Evolutionary conservation across 2,888 invertebrate genomes (phyloP).

Genomic region (Ferrisia virgata): DNA sequence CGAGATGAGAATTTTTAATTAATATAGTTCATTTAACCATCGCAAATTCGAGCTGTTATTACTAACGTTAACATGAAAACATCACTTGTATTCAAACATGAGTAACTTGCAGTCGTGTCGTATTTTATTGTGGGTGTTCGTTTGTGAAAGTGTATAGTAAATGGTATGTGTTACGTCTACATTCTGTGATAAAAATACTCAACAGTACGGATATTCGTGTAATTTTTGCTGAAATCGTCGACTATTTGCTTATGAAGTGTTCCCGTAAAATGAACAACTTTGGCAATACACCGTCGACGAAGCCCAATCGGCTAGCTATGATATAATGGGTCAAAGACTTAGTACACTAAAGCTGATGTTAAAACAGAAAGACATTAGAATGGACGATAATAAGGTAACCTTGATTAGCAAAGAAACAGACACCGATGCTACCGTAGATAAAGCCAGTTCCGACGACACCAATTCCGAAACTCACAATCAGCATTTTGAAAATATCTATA

Average conservation of each 20-base stretch:
- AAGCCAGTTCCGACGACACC: not conserved
- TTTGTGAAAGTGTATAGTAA: not conserved
- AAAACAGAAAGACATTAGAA: not conserved
- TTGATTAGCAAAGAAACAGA: not conserved
- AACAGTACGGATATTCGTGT: not conserved
- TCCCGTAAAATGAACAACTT: not conserved
- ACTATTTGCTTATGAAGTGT: not conserved
- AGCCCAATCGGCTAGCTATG: not conserved
- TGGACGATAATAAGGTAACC: constrained; percentile 22
- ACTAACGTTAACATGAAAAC: not conserved
- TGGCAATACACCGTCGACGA: too few species aligned
- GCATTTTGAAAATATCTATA: constrained; percentile 36
- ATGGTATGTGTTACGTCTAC: constrained; percentile 4
- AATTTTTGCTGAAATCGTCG: not conserved
- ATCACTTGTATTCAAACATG: not conserved
- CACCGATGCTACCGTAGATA: not conserved
- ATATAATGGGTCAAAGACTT: constrained; percentile 26
- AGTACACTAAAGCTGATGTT: constrained; percentile 8
- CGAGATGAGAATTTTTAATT: not conserved
- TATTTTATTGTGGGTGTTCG: constrained; percentile 2
- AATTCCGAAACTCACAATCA: not conserved
- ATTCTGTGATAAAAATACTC: constrained; percentile 7
- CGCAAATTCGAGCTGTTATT: not conserved
- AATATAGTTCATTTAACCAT: constrained; percentile 1
- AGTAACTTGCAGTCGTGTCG: not conserved